These are phyloP conservation scores for Centropus unirufus DNA, from an alignment of 2,113 vertebrate species.

Conservation along the genomic window DNA sequence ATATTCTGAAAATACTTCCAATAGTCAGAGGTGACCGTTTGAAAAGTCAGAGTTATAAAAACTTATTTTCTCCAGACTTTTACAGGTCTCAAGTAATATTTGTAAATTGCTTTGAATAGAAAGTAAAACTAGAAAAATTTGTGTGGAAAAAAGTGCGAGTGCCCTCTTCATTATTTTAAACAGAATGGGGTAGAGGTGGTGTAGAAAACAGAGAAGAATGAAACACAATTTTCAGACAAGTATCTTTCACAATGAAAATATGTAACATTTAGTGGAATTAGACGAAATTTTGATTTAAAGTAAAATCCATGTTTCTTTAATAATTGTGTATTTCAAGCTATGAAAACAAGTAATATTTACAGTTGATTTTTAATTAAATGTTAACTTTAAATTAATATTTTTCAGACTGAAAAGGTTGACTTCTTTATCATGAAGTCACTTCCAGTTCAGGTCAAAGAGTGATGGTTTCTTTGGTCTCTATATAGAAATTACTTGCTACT, in stretches of 20 bases:
- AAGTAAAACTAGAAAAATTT: background rate
- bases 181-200: fast-evolving
- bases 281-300: background rate
- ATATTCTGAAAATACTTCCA: background rate
- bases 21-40: background rate
- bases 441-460: background rate
- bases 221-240: background rate
- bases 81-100: background rate
- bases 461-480: background rate
- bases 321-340: background rate
- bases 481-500: background rate
- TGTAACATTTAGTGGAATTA: background rate
- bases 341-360: background rate
- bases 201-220: background rate
- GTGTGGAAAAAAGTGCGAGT: background rate
- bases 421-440: background rate
- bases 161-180: background rate
- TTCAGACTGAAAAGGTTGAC: background rate
- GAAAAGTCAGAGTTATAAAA: background rate
- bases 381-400: background rate
- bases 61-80: background rate
- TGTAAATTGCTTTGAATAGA: background rate
- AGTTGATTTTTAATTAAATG: background rate
- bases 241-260: background rate
- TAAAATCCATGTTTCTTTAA: background rate